These are phyloP conservation scores for Apodemus sylvaticus DNA, from an alignment of 2,113 vertebrate genomes.

Conservation along the genomic window DNA sequence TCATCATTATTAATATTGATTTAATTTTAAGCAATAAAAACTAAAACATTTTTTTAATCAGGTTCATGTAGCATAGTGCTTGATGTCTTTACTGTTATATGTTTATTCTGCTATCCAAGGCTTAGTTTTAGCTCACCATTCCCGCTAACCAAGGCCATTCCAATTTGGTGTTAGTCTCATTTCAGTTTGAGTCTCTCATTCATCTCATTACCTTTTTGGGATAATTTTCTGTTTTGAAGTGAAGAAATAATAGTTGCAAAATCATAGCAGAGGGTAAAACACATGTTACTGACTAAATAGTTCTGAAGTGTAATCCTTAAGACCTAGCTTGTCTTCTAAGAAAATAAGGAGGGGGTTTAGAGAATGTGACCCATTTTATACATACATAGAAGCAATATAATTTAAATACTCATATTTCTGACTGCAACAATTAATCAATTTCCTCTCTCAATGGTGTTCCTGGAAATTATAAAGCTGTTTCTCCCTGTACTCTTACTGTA, in stretches of 20 bases:
- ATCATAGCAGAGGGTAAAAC: background rate
- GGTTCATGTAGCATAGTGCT: background rate
- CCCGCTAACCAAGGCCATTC: background rate
- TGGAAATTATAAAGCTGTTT: background rate
- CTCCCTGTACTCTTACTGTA: background rate
- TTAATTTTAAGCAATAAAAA: slow-evolving; percentile 26
- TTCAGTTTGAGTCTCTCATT: slow-evolving; percentile 32
- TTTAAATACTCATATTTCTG: background rate
- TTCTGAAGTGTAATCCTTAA: background rate
- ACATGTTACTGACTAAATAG: background rate
- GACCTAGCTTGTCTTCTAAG: background rate
- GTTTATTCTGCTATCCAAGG: background rate
- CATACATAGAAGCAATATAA: background rate
- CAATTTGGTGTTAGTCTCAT: background rate
- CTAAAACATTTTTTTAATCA: background rate
- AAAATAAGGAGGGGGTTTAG: background rate
- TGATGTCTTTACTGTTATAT: background rate
- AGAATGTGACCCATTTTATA: background rate
- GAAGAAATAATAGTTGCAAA: background rate
- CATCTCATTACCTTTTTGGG: background rate
- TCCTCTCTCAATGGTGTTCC: background rate
- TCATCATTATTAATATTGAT: slow-evolving; percentile 3
- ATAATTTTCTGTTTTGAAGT: background rate
- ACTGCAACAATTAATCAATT: background rate
- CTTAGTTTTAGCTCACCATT: background rate